These are phyloP conservation scores for Lordiphosa stackelbergi DNA, from an alignment of 1,140 invertebrate species.

Conservation along the genomic window DNA sequence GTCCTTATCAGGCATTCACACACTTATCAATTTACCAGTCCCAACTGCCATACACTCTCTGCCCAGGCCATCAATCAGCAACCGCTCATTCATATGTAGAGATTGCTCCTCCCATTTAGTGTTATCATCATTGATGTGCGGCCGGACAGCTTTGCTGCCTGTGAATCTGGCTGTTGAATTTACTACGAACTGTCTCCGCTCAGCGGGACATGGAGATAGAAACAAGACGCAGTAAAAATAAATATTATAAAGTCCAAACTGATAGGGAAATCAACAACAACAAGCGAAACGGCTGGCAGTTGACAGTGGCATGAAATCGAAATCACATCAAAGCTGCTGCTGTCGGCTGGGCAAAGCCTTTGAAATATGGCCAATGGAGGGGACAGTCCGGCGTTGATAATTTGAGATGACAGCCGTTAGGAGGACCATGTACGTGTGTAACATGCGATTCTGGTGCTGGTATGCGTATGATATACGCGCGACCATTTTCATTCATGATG, in stretches of 20 bases:
- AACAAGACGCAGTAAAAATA: constrained; percentile 42
- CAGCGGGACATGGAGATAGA: constrained; percentile 15
- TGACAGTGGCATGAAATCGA: constrained; percentile 38
- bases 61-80: constrained; percentile 9
- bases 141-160: constrained; percentile 6
- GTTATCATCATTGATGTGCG: constrained; percentile 21
- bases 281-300: constrained; percentile 25
- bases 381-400: constrained; percentile 35
- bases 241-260: constrained; percentile 70
- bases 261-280: constrained; percentile 51
- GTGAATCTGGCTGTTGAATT: constrained; percentile 46
- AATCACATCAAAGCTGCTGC: constrained; percentile 58
- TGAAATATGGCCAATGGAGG: constrained; percentile 51
- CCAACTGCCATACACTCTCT: constrained; percentile 5
- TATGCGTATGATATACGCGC: constrained; percentile 67
- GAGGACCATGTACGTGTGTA: constrained; percentile 7
- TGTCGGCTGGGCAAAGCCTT: constrained; percentile 29
- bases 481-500: constrained; percentile 62
- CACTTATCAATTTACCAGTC: constrained; percentile 6
- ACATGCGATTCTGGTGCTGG: constrained; percentile 27
- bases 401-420: constrained; percentile 54
- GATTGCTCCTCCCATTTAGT: constrained; percentile 5
- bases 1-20: constrained; percentile 1
- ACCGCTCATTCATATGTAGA: constrained; percentile 4
- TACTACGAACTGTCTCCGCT: constrained; percentile 12